Percentiles rank a stretch among this genome's conserved stretches.
Conservation (phyloP, 2,113 vertebrate species). For the Dissostichus mawsoni region DNA sequence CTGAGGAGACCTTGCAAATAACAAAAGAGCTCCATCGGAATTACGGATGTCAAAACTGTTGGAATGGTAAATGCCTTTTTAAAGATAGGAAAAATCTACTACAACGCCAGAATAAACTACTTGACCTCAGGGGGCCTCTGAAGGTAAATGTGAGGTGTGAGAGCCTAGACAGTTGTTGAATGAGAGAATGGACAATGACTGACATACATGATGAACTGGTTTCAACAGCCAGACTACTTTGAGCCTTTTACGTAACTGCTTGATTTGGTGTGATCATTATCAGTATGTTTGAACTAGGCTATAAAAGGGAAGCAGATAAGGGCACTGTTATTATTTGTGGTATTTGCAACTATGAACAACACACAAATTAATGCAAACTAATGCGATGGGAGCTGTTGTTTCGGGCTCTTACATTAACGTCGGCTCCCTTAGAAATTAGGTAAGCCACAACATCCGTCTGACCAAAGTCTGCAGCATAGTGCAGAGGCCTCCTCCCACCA, state of each 20-base stretch:
- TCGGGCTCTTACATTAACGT: slow-evolving; percentile 90
- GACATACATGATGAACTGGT: not conserved
- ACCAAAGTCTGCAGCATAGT: slow-evolving; percentile 94
- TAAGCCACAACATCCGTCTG: slow-evolving; percentile 91
- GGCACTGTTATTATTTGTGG: slow-evolving; percentile 4
- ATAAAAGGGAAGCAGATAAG: not conserved
- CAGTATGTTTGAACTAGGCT: slow-evolving; percentile 1
- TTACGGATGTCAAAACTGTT: slow-evolving; percentile 10
- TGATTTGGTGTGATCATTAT: not conserved
- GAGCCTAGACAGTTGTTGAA: slow-evolving; percentile 21
- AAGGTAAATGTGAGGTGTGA: slow-evolving; percentile 27
- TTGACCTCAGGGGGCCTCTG: slow-evolving; percentile 24
- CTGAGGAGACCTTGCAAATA: slow-evolving; percentile 14
- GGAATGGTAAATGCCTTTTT: slow-evolving; percentile 11
- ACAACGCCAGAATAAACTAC: slow-evolving; percentile 15
- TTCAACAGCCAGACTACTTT: not conserved
- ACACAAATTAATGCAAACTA: slow-evolving; percentile 40
- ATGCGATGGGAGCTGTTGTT: not conserved
- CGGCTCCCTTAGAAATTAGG: slow-evolving; percentile 94
- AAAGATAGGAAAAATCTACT: slow-evolving; percentile 10
- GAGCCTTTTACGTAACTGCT: not conserved
- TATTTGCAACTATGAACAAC: not conserved
- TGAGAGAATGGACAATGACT: slow-evolving; percentile 13
- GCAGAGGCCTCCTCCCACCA: slow-evolving; percentile 93
- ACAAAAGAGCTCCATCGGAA: slow-evolving; percentile 10